Base-by-base conservation (phyloP, 2,888 invertebrate genomes). In the Sinopyrophorus schimmeli region DNA sequence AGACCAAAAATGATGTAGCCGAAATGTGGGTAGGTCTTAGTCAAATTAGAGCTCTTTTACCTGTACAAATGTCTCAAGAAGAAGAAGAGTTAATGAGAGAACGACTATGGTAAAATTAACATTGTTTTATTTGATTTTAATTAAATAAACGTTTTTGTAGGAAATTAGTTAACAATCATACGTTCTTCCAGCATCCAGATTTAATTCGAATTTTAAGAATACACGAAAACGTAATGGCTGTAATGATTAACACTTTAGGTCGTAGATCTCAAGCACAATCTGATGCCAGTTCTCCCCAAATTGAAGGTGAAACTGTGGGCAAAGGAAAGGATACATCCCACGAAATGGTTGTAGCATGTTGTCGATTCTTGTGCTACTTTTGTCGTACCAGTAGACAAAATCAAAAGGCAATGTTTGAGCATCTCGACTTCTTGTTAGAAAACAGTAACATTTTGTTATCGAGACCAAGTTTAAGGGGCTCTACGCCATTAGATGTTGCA, bases 351-450 rank as follows among this genome's bases (percentile, higher is more conserved):
- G 98, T 99, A 0, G 96, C 96, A 3, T 99, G 99, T 72, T 99
- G 99, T 72, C 87, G 98, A 26, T 99, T 99, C 78, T 83, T 99
- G 28, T 99, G 99, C 74, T 99, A 99, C 75, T 99, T 99, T 82
- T 99, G 99, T 72, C 83, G 99, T 28, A 98, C 99, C 0, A 96
- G 97, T 1, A 81, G 97, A 1, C 93, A 94, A 76, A 99, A 99
- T 77, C 99, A 99, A 74, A 95, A 97, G 70, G 99, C 99, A 2
- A 99, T 99, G 99, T 99, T 99, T 74, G 99, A 99, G 73, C 98
- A 99, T 74, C 90, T 99, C 63, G 92, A 95, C 72, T 99, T 99
- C 74, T 76, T 99, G 16, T 76, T 99, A 58, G 99, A 99, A 70
- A 98, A 99, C 80, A 96, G 97, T 62, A 97, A 98, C 68, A 99